Percentiles rank a stretch among this genome's conserved stretches.
These are phyloP conservation scores for Pimephales promelas DNA, from an alignment of 2,113 vertebrate genomes.

Conservation along the genomic window DNA sequence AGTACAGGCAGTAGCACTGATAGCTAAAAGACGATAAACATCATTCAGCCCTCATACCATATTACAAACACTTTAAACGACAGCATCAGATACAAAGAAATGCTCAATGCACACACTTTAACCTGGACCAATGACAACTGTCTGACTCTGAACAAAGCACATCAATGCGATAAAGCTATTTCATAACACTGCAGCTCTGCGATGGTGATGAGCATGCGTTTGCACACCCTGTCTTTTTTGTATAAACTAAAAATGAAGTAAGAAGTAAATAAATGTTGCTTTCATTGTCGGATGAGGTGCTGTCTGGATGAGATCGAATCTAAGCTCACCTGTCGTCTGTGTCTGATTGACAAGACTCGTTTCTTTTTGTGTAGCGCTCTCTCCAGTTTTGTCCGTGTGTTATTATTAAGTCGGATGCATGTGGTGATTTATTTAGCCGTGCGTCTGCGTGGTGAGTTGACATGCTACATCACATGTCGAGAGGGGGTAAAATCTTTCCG, in stretches of 20 bases:
- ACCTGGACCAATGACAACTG: neutral
- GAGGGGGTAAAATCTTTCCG: too few relatives aligned
- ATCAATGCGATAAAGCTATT: neutral
- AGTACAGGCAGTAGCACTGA: neutral
- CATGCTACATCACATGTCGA: slow-evolving; percentile 65
- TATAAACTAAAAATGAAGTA: neutral
- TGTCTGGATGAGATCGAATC: neutral
- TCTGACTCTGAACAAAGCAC: slow-evolving; percentile 14
- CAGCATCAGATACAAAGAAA: too few relatives aligned
- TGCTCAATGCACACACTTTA: neutral
- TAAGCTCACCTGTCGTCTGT: slow-evolving; percentile 67
- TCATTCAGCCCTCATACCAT: neutral
- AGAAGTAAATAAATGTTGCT: neutral
- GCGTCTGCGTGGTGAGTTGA: slow-evolving; percentile 16
- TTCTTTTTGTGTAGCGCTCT: slow-evolving; percentile 60
- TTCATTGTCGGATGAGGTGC: neutral
- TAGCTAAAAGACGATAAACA: neutral
- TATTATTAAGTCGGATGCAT: neutral
- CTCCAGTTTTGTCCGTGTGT: slow-evolving; percentile 61
- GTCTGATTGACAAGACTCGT: slow-evolving; percentile 64
- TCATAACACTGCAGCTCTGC: slow-evolving; percentile 11
- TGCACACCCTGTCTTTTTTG: neutral
- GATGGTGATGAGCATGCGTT: neutral
- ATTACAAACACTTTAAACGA: neutral
- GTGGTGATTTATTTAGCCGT: slow-evolving; percentile 2